phyloP scores from a whole-genome alignment of 2,888 invertebrate species.

The Agrotis exclamationis region DNA sequence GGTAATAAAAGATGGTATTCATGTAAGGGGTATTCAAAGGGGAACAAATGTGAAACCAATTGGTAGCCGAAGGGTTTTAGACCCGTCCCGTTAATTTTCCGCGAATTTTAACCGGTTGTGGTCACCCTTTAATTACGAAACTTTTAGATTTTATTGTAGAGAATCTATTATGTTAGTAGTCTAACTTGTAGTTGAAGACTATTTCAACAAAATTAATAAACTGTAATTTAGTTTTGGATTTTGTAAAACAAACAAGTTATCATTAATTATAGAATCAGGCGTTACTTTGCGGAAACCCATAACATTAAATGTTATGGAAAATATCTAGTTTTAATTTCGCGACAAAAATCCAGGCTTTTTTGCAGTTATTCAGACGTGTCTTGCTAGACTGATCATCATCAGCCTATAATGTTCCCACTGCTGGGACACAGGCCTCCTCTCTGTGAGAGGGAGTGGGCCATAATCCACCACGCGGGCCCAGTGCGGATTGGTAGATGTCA shows the following conservation, averaged over 20 bases:
- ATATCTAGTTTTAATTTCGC: too few species aligned
- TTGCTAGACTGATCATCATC: too few species aligned
- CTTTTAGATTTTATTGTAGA: constrained; percentile 11
- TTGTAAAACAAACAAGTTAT: not conserved
- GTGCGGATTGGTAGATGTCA: too few species aligned
- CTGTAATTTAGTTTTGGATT: not conserved
- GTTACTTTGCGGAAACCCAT: too few species aligned
- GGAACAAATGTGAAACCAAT: constrained; percentile 67
- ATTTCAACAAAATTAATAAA: not conserved
- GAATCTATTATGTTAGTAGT: not conserved
- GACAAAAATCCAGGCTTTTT: not conserved
- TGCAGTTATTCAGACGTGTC: not conserved
- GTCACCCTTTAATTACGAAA: constrained; percentile 5
- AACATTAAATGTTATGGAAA: too few species aligned
- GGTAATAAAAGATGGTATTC: constrained; percentile 11
- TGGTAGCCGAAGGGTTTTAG: constrained; percentile 61
- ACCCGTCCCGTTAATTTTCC: constrained; percentile 58
- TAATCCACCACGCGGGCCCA: too few species aligned
- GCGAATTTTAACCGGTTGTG: constrained; percentile 38
- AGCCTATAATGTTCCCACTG: too few species aligned
- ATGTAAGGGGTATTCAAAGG: constrained; percentile 55
- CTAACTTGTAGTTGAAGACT: not conserved
- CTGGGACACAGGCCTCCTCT: too few species aligned
- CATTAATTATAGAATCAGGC: too few species aligned
- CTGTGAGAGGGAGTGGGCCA: too few species aligned